Base-by-base conservation (phyloP, 2,888 invertebrate species). In the Gerosis bhagava region DNA sequence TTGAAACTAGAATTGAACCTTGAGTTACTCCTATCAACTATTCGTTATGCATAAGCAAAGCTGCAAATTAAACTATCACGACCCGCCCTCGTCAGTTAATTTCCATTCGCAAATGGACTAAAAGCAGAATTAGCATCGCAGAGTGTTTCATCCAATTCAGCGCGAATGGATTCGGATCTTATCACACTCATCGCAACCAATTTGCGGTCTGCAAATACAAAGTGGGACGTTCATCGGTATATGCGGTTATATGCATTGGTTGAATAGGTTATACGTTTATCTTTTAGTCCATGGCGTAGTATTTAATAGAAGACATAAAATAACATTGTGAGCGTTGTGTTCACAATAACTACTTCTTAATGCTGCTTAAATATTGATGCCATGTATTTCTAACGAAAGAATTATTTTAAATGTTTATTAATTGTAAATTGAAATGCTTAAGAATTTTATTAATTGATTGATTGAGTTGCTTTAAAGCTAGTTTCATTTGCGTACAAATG, bases 21-120 rank as follows among this genome's bases (percentile, higher is more conserved):
- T 49, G 54, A 53, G 57, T 31, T 51, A 51, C 53, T 44, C 54
- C 59, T 56, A 55, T 54, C 56, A 54, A n/a, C n/a, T n/a, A n/a
- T n/a, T n/a, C n/a, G 25, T 39, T 13, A 21, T 21, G 39, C 25
- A 31, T 24, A 11, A 39, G 11, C 19, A 28, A 12, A 40, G 19
- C 25, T 32, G 10, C 32, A 43, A 51, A 47, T 61, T 61, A 70
- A 75, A 77, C 74, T 73, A 73, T 73, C 61, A 54, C 58, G 56
- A 64, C 63, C 59, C 67, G 59, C 62, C 60, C 59, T 62, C 60
- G 64, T 66, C 63, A 67, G 63, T 72, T 72, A 69, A 78, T 80
- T 78, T 77, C 70, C 80, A 81, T 79, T 77, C 63, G 73, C 76
- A 75, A 80, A 77, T 77, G 73, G 72, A 70, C 78, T 76, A 71